Percentiles rank a stretch among this genome's conserved stretches.
These are phyloP conservation scores for Meandrina meandrites DNA, from an alignment of 92 coral and sea anemone genomes.

Conservation along the genomic window DNA sequence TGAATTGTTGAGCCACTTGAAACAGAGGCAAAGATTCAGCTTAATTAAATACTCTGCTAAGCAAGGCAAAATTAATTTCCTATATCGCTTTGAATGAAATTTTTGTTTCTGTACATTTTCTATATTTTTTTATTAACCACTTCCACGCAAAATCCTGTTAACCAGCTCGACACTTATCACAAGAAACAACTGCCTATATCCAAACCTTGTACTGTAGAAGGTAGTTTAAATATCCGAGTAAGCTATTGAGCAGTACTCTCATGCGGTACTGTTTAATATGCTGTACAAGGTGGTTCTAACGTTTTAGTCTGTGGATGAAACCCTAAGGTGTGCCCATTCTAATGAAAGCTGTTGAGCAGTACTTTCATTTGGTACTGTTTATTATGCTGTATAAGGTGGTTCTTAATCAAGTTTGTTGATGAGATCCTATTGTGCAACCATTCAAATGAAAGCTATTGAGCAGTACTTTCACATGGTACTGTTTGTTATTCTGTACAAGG, in stretches of 20 bases:
- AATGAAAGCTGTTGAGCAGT: too few relatives aligned
- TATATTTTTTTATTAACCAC: too few relatives aligned
- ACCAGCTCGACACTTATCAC: neutral
- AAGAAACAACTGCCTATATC: neutral
- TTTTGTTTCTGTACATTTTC: neutral
- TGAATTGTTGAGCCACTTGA: neutral
- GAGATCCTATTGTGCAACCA: neutral
- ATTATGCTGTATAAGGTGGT: neutral
- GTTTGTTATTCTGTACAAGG: slow-evolving; percentile 19
- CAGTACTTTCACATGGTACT: slow-evolving; percentile 6
- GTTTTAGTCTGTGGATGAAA: neutral
- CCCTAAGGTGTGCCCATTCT: neutral
- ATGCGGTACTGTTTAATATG: slow-evolving; percentile 2
- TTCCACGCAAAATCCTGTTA: neutral
- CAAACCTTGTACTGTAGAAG: neutral
- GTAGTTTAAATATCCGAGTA: neutral
- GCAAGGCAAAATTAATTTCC: neutral
- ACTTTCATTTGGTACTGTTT: too few relatives aligned
- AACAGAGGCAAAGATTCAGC: neutral
- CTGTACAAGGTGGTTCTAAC: neutral
- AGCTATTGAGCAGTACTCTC: neutral
- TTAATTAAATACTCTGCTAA: neutral
- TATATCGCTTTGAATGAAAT: neutral
- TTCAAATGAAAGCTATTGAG: slow-evolving; percentile 23
- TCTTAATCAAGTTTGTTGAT: neutral